Conservation (phyloP, 2,113 vertebrate genomes). For the Motacilla tschutschensis region DNA sequence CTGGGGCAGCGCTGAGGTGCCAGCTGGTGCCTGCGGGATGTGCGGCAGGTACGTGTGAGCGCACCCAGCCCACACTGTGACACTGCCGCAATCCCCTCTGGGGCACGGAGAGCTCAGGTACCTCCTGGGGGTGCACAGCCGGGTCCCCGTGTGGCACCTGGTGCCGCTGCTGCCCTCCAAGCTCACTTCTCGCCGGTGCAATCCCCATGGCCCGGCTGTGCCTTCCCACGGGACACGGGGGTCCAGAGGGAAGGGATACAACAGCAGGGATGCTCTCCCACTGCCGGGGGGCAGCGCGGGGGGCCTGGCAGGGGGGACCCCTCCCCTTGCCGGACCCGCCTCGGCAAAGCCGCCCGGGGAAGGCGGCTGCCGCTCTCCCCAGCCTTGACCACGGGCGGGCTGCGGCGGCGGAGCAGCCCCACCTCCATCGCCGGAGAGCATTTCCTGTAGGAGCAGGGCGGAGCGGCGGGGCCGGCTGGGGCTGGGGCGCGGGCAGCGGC, state of each 20-base stretch:
- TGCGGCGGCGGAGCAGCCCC: slow-evolving; percentile 50
- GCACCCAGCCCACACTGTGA: fast-evolving
- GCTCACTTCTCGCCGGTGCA: not conserved
- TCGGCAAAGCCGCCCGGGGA: not conserved
- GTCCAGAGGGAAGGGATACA: fast-evolving
- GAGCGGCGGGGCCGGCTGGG: slow-evolving; percentile 26
- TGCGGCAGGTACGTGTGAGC: not conserved
- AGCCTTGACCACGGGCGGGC: slow-evolving; percentile 30
- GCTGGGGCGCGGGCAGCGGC: not conserved
- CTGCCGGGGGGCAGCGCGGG: fast-evolving
- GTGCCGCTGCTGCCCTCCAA: not conserved
- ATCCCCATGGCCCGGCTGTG: fast-evolving
- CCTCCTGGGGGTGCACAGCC: too few relatives aligned
- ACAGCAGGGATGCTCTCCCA: fast-evolving
- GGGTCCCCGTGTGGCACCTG: not conserved
- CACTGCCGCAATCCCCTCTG: not conserved
- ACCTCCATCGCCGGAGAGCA: slow-evolving; percentile 56
- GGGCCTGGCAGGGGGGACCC: not conserved
- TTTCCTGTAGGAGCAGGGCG: slow-evolving; percentile 70
- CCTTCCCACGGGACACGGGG: not conserved
- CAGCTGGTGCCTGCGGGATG: not conserved
- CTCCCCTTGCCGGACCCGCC: fast-evolving
- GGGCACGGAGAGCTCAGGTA: fast-evolving
- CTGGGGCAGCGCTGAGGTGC: not conserved
- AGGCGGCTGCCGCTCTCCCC: not conserved